Evolutionary conservation across 2,113 vertebrate genomes (phyloP).

Genomic region (Bos indicus): DNA sequence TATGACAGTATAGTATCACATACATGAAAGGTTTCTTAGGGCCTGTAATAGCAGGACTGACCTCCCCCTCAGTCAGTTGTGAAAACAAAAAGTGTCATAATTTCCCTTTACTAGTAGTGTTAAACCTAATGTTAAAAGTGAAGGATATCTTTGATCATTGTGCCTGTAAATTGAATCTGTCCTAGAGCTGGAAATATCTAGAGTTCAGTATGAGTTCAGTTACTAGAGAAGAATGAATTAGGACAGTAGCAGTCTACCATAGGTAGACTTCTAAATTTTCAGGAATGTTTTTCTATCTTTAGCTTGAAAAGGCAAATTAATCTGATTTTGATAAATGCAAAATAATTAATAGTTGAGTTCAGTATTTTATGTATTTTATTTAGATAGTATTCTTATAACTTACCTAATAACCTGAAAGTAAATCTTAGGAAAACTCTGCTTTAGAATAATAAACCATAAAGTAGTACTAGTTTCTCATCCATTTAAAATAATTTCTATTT

Average conservation of each 20-base stretch:
- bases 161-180: background rate
- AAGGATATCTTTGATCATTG: background rate
- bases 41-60: background rate
- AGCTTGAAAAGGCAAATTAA: background rate
- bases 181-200: background rate
- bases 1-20: background rate
- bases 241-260: background rate
- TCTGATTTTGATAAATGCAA: slow-evolving; percentile 33
- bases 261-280: slow-evolving; percentile 14
- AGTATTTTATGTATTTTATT: background rate
- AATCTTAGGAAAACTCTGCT: background rate
- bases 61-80: background rate
- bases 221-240: background rate
- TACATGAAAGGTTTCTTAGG: background rate
- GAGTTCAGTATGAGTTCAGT: background rate
- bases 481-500: slow-evolving; percentile 9
- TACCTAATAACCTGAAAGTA: slow-evolving; percentile 23
- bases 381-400: slow-evolving; percentile 8
- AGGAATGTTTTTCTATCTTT: slow-evolving; percentile 7
- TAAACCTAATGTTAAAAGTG: background rate
- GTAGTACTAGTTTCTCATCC: background rate
- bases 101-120: background rate
- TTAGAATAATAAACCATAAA: slow-evolving; percentile 5
- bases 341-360: slow-evolving; percentile 27
- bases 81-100: background rate